These are phyloP conservation scores for Lypha dubia DNA, from an alignment of 2,888 invertebrate species.

Conservation along the genomic window DNA sequence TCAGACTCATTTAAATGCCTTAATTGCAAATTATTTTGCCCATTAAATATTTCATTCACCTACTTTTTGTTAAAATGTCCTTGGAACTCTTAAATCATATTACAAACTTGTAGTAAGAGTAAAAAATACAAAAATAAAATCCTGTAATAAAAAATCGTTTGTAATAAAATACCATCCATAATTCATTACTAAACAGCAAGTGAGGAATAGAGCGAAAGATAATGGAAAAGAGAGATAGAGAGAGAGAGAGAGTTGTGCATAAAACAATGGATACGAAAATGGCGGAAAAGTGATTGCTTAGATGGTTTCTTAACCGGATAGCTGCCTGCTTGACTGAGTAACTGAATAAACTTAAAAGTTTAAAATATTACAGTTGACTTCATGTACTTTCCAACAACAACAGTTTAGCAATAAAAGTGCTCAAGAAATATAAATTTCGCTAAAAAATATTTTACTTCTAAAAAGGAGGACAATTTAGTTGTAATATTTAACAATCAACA, in stretches of 20 bases:
- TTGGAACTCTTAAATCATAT: slow-evolving; percentile 43
- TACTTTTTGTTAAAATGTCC: slow-evolving; percentile 47
- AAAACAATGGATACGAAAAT: slow-evolving; percentile 33
- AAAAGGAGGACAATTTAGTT: slow-evolving; percentile 52
- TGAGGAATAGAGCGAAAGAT: too few species aligned
- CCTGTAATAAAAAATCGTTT: slow-evolving; percentile 44
- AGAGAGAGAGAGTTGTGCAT: slow-evolving; percentile 10
- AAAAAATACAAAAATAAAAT: not conserved
- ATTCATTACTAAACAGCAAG: slow-evolving; percentile 48
- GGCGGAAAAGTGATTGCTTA: slow-evolving; percentile 17
- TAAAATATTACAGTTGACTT: slow-evolving; percentile 47
- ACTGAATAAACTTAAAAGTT: slow-evolving; percentile 43
- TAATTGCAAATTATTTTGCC: slow-evolving; percentile 58
- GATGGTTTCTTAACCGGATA: slow-evolving; percentile 3
- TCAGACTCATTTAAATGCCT: slow-evolving; percentile 47
- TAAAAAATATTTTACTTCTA: slow-evolving; percentile 34
- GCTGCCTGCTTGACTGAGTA: slow-evolving; percentile 7
- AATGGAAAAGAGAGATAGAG: too few species aligned
- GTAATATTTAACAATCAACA: slow-evolving; percentile 68
- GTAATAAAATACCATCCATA: slow-evolving; percentile 68
- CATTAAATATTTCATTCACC: slow-evolving; percentile 55
- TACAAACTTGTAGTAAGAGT: slow-evolving; percentile 10
- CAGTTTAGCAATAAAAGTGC: not conserved
- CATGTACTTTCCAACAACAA: slow-evolving; percentile 7
- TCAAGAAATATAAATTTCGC: not conserved